These are phyloP conservation scores for Alouatta palliata DNA, from an alignment of 2,113 vertebrate species.

Conservation along the genomic window DNA sequence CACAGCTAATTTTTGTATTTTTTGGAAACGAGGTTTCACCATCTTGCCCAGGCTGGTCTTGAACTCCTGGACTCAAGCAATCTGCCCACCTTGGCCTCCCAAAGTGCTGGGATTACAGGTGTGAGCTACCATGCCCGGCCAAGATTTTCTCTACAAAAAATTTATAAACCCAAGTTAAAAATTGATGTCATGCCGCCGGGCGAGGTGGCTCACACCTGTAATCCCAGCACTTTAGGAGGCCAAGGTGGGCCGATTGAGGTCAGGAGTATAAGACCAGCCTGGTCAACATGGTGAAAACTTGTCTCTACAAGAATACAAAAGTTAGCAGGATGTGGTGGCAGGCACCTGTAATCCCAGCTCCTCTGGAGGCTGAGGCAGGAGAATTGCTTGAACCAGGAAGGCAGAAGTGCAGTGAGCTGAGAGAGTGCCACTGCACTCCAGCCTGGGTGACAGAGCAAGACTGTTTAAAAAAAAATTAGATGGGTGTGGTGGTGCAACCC, in stretches of 20 bases:
- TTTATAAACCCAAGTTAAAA: too few species aligned
- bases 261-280: too few species aligned
- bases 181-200: too few species aligned
- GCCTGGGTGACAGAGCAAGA: background rate
- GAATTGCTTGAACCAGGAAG: too few species aligned
- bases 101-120: background rate
- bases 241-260: too few species aligned
- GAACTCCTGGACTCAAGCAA: background rate
- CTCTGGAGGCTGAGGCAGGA: too few species aligned
- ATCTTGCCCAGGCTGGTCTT: background rate
- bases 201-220: too few species aligned
- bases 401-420: too few species aligned
- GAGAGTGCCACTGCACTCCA: background rate
- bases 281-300: too few species aligned
- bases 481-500: background rate
- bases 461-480: background rate
- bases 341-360: background rate
- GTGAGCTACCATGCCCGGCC: background rate
- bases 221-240: too few species aligned
- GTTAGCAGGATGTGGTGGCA: too few species aligned
- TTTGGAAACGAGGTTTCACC: background rate
- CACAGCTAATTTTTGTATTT: background rate
- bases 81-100: background rate
- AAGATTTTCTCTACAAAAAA: background rate
- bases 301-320: too few species aligned